Percentiles rank a stretch among this genome's conserved stretches.
phyloP scores from a whole-genome alignment of 2,888 invertebrate species.

The Vanessa cardui region DNA sequence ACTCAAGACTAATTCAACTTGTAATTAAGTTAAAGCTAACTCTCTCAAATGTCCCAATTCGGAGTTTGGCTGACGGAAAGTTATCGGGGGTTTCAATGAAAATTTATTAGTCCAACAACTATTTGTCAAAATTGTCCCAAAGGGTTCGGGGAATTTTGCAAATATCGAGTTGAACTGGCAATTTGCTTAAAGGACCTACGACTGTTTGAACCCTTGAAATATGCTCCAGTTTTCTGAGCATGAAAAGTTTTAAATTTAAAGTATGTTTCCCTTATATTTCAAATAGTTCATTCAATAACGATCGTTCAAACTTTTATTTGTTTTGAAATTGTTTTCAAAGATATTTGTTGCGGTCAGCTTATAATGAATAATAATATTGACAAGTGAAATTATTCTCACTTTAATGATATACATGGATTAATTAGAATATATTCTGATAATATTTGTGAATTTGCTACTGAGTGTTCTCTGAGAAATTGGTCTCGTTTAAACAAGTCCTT shows the following conservation, averaged over 20 bases:
- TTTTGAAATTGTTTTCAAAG: slow-evolving; percentile 7
- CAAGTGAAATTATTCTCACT: neutral
- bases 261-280: slow-evolving; percentile 41
- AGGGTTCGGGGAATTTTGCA: slow-evolving; percentile 69
- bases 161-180: slow-evolving; percentile 69
- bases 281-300: slow-evolving; percentile 36
- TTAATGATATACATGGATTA: neutral
- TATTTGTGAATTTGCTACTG: neutral
- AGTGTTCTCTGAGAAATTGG: neutral
- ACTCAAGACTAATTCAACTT: slow-evolving; percentile 74
- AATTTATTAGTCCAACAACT: slow-evolving; percentile 79
- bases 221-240: slow-evolving; percentile 44
- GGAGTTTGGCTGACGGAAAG: slow-evolving; percentile 69
- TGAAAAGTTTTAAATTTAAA: slow-evolving; percentile 45
- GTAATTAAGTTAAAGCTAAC: slow-evolving; percentile 76
- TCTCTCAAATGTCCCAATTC: slow-evolving; percentile 72
- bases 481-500: neutral
- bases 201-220: slow-evolving; percentile 44
- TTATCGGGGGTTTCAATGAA: slow-evolving; percentile 76
- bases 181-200: slow-evolving; percentile 63
- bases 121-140: slow-evolving; percentile 79
- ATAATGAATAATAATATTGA: slow-evolving; percentile 10
- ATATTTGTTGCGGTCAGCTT: slow-evolving; percentile 9
- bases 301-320: slow-evolving; percentile 24
- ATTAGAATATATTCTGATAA: neutral